These are phyloP conservation scores for Megaleporinus macrocephalus DNA, from an alignment of 2,113 vertebrate species.

Conservation along the genomic window DNA sequence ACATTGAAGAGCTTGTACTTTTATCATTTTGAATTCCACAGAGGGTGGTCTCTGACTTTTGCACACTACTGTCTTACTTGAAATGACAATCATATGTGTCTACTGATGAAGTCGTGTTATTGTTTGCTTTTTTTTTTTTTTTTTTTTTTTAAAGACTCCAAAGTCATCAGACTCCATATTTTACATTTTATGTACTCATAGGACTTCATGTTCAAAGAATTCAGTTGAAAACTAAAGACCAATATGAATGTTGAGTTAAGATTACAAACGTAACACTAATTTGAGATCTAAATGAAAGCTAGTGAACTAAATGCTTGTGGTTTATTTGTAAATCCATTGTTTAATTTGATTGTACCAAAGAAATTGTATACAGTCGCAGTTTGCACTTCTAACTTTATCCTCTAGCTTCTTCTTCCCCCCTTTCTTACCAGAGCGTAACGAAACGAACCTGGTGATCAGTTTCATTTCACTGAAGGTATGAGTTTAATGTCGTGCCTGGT, in stretches of 20 bases:
- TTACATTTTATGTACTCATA: too few relatives aligned
- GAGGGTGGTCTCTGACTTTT: too few relatives aligned
- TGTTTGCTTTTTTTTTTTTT: neutral
- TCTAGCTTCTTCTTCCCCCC: neutral
- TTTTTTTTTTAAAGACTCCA: too few relatives aligned
- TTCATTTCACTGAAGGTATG: slow-evolving; percentile 4
- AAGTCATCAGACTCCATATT: too few relatives aligned
- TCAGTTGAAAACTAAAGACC: too few relatives aligned
- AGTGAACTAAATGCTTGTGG: neutral
- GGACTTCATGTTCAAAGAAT: too few relatives aligned
- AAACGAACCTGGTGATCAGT: neutral
- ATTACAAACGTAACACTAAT: too few relatives aligned
- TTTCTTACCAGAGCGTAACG: neutral
- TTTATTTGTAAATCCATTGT: neutral
- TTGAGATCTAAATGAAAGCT: too few relatives aligned
- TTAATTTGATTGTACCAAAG: slow-evolving; percentile 4
- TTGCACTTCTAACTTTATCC: neutral
- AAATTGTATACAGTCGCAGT: neutral
- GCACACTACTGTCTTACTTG: too few relatives aligned
- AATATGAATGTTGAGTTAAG: too few relatives aligned
- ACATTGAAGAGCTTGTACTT: too few relatives aligned
- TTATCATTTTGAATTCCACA: too few relatives aligned
- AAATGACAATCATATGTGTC: neutral
- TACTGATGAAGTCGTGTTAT: neutral
- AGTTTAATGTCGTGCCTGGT: neutral